Base-by-base conservation (phyloP, 2,888 invertebrate genomes). In the Sylvicola cinctus region DNA sequence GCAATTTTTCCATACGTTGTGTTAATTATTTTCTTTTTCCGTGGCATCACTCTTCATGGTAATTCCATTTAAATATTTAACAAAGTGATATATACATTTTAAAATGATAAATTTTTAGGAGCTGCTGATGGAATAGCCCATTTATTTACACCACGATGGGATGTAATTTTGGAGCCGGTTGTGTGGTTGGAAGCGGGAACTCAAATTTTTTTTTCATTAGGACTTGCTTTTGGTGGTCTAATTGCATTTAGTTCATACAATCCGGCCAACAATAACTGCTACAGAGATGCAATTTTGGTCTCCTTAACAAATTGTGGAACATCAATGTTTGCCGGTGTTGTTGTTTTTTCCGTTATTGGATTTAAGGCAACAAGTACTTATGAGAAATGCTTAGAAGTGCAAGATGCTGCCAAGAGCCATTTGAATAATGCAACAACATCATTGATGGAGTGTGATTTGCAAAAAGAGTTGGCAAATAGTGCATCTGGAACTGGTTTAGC, bases 151-250 rank as follows among this genome's bases (percentile, higher is more conserved):
- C 91, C 91, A 0, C 79, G 85, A 62, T 87, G 93, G 81, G 79
- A 80, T 48, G 85, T 75, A 38, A 67, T 95, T 37, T 60, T 79
- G 25, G 91, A 91, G 61, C 93, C 93, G 7, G 84, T 87, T 0
- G 93, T 95, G 0, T 95, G 95, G 95, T 60, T 95, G 35, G 93
- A 95, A 60, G 93, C 95, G 0, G 93, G 93, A 3, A 93, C 93
- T 0, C 95, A 95, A 56, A 93, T 95, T 47, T 95, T 95, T 62
- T 95, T 93, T 59, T 93, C 91, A 0, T 67, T 93, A 39, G 93
- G 93, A 7, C 61, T 95, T 32, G 93, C 91, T 2, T 95, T 95
- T 46, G 95, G 95, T 10, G 93, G 93, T 7, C 63, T 95, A 26
- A 93, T 95, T 40, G 93, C 93, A 1, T 95, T 93, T 52, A 58